These are phyloP conservation scores for Mastomys coucha DNA, from an alignment of 2,113 vertebrate species.

Conservation along the genomic window DNA sequence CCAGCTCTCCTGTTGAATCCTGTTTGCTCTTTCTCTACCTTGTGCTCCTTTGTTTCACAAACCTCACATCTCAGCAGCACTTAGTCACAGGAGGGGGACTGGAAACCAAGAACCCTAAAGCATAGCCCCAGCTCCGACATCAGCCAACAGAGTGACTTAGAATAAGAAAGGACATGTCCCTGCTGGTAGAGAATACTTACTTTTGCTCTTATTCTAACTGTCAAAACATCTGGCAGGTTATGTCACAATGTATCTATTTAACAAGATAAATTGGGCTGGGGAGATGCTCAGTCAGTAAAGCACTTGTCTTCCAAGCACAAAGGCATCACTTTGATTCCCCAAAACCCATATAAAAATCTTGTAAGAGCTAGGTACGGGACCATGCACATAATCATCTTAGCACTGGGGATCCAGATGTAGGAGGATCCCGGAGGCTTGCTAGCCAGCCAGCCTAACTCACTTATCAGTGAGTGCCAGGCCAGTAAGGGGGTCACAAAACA, in stretches of 20 bases:
- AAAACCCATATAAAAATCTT: background rate
- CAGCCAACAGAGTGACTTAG: background rate
- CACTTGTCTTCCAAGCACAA: background rate
- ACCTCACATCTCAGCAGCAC: background rate
- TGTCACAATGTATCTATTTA: constrained; percentile 5
- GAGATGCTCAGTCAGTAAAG: background rate
- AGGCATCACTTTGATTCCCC: background rate
- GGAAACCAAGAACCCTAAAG: background rate
- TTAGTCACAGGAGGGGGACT: background rate
- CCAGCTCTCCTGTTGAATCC: background rate
- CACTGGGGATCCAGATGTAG: background rate
- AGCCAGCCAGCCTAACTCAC: background rate
- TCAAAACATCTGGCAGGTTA: background rate
- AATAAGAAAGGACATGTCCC: background rate
- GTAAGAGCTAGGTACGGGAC: background rate
- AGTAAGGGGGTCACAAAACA: background rate
- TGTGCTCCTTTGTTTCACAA: background rate
- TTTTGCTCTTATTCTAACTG: constrained; percentile 16
- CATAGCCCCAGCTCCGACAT: background rate
- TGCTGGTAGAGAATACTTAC: background rate
- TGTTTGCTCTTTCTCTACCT: constrained; percentile 15
- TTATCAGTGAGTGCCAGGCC: background rate
- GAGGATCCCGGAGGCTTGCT: background rate
- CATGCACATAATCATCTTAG: background rate
- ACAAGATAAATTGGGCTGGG: background rate